Evolutionary conservation across 1,140 invertebrate genomes (phyloP), one percentile per base, ranked within the genome.

Genomic region (Heterodera schachtii): DNA sequence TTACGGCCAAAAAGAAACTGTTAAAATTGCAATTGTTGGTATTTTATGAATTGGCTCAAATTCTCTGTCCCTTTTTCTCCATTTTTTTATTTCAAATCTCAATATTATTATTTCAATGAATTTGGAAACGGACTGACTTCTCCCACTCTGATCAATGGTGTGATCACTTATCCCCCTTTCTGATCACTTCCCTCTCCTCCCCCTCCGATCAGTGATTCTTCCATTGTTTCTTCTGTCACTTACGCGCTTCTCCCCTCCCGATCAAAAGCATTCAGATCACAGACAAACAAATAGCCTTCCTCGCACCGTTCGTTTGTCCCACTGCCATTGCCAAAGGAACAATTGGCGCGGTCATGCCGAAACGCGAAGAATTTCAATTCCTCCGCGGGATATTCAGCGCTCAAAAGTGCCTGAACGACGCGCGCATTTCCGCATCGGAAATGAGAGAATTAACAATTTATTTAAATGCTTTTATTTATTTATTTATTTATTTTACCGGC

Each of bases 231-330:
- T 4, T 60, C 13, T 4, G 19, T 60, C 9, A 19, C 57, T 60
- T 60, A 60, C 57, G 95, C 93, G 80, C 93, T 96, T 89, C 97
- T 95, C 0, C 95, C 95, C 19, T 94, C 94, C 0, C 94, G 94
- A 91, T 98, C 96, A 82, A 94, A 93, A 71, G 93, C 93, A 90
- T 98, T 98, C 7, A 97, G 92, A 91, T 97, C 95, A 90, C 96
- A 96, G 8, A 94, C 93, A 90, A 95, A 93, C 19, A 93, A 92
- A 90, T 95, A 97, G 69, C 69, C 69, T 6, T 71, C 44, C 7
- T 21, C 16, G 3, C 69, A 11, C 7, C 41, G 16, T 43, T 3
- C 69, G 31, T 9, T 71, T 16, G 4, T 4, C 21, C 44, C 21
- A 46, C 1, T 19, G 8, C 19, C 19, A 21, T 46, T 71, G 57